These are phyloP conservation scores for Drosophila trapezifrons DNA, from an alignment of 1,140 invertebrate species.

Conservation along the genomic window DNA sequence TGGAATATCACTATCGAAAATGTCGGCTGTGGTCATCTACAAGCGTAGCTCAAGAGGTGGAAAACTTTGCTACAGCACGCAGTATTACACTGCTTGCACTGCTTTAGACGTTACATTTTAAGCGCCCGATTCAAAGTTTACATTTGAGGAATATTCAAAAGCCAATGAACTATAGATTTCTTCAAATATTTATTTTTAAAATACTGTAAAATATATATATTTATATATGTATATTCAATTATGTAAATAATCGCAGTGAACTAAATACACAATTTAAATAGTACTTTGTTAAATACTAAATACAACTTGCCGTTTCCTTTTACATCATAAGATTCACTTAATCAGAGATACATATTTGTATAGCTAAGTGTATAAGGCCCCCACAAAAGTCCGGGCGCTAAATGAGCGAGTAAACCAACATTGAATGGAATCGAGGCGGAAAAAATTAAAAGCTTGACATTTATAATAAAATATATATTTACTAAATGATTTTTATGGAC, in stretches of 20 bases:
- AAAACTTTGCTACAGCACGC: not conserved
- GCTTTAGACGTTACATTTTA: not conserved
- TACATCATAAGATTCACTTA: conserved; percentile 65
- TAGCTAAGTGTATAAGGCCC: conserved; percentile 44
- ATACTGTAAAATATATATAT: conserved; percentile 80
- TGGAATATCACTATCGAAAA: no score
- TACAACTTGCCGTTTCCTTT: conserved; percentile 64
- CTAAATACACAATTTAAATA: conserved; percentile 71
- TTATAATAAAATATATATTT: conserved; percentile 47
- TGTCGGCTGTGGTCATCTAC: no score
- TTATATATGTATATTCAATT: conserved; percentile 45
- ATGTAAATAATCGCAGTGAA: conserved; percentile 70
- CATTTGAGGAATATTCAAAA: not conserved
- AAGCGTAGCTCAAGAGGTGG: no score
- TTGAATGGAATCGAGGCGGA: conserved; percentile 20
- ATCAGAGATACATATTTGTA: conserved; percentile 45
- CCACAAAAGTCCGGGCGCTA: conserved; percentile 43
- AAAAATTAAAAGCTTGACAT: conserved; percentile 37
- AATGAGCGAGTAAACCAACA: conserved; percentile 46
- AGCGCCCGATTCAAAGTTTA: no score
- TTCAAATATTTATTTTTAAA: conserved; percentile 68
- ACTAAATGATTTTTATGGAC: conserved; percentile 65
- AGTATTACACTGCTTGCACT: not conserved
- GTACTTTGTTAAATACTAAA: conserved; percentile 71
- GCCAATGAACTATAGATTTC: not conserved